Evolutionary conservation across 2,797 vertebrate genomes (phyloP).

Genomic region (Notolepis coatsorum): DNA sequence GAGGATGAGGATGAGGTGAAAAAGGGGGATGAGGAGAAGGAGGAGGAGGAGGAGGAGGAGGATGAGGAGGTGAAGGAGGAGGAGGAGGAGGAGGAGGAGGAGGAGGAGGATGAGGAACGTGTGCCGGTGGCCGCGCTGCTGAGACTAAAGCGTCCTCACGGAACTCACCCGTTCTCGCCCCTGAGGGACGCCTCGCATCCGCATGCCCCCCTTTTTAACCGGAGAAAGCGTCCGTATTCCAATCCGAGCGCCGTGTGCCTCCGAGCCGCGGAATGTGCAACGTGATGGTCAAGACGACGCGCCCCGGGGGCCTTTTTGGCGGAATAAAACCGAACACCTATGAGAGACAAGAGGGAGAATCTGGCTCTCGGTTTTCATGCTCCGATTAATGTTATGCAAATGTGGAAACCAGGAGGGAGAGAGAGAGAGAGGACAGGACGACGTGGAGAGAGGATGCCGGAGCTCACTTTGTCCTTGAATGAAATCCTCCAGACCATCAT

Average conservation of each 20-base stretch:
- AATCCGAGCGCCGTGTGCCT: constrained; percentile 41
- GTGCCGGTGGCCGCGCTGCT: constrained; percentile 25
- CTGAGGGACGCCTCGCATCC: constrained; percentile 61
- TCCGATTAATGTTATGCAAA: constrained; percentile 70
- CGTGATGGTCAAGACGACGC: constrained; percentile 39
- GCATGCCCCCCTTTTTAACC: constrained; percentile 66
- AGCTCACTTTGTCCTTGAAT: constrained; percentile 59
- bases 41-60: too few species aligned
- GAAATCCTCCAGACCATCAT: constrained; percentile 27
- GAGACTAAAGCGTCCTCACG: constrained; percentile 9
- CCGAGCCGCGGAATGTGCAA: constrained; percentile 15
- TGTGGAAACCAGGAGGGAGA: constrained; percentile 28
- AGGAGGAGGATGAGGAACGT: too few species aligned
- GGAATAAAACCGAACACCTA: constrained; percentile 54
- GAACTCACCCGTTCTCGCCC: constrained; percentile 35
- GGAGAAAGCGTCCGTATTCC: constrained; percentile 45
- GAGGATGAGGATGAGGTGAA: too few species aligned
- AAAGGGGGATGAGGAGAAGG: too few species aligned
- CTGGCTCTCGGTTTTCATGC: constrained; percentile 57
- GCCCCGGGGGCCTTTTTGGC: constrained; percentile 46
- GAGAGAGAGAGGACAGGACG: too few species aligned
- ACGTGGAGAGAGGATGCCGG: constrained; percentile 42
- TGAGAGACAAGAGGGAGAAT: constrained; percentile 55
- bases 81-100: too few species aligned
- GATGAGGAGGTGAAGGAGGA: too few species aligned